Base-by-base conservation (phyloP, 1,140 invertebrate species). In the Chymomyza costata region DNA sequence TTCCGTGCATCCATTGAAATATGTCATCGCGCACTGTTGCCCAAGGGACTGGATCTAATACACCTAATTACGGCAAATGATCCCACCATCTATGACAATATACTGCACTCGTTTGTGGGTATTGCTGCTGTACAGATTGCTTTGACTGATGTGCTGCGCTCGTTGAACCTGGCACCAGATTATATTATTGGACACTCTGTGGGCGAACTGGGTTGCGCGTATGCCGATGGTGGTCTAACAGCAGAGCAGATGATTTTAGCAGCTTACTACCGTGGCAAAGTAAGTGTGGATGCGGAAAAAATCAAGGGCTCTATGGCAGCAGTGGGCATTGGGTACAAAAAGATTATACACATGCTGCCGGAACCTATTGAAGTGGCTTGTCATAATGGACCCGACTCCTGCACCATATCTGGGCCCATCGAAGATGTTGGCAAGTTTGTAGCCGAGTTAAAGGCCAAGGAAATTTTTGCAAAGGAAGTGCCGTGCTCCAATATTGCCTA, bases 81-180 rank as follows among this genome's bases (percentile, higher is more conserved):
- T 70, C 90, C 92, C 3, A 89, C 87, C 41, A 92, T 90, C 2
- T 95, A 93, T 83, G 91, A 96, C 44, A 93, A 95, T 74, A 92
- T 95, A 53, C 81, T 97, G 0, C 91, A 97, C 84, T 94, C 93
- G 0, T 97, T 98, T 87, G 91, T 97, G 32, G 93, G 94, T 21
- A 97, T 98, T 71, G 94, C 95, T 11, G 93, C 95, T 14, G 91
- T 98, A 86, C 87, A 95, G 89, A 92, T 97, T 60, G 95, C 90
- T 17, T 86, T 97, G 10, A 92, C 94, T 8, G 94, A 97, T 84
- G 68, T 95, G 1, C 82, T 97, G 17, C 89, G 85, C 32, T 84
- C 87, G 1, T 59, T 97, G 50, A 92, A 91, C 11, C 88, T 97
- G 11, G 89, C 92, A 52, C 90, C 92, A 2, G 93, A 97, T 86